Evolutionary conservation across 2,797 vertebrate species (phyloP).

Genomic region (Eupleurogrammus muticus): DNA sequence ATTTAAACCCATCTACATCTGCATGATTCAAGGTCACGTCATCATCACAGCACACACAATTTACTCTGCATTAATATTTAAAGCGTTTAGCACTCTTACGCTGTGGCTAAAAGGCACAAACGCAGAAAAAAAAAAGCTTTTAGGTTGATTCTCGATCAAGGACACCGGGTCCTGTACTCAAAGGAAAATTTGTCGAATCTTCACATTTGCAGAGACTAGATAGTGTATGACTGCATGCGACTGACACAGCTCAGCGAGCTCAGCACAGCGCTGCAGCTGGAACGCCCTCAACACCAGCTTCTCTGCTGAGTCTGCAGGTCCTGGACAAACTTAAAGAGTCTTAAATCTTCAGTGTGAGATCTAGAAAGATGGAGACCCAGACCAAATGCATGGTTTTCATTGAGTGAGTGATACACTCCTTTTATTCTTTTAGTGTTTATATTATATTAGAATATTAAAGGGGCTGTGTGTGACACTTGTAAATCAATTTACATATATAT

Average conservation of each 20-base stretch:
- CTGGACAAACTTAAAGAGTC: conserved; percentile 26
- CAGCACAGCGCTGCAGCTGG: conserved; percentile 54
- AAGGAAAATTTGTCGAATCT: conserved; percentile 26
- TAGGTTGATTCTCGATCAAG: conserved; percentile 21
- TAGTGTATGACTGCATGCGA: conserved; percentile 50
- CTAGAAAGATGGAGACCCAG: conserved; percentile 14
- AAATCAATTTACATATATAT: too few relatives aligned
- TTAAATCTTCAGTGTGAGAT: conserved; percentile 29
- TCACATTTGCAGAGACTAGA: conserved; percentile 41
- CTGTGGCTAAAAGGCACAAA: background rate
- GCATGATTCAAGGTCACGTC: conserved; percentile 32
- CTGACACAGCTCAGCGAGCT: conserved; percentile 62
- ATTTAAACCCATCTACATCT: background rate
- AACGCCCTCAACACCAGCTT: conserved; percentile 43
- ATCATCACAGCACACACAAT: background rate
- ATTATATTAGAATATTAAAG: too few relatives aligned
- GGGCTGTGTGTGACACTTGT: too few relatives aligned
- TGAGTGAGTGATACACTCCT: conserved; percentile 21
- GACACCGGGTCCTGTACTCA: conserved; percentile 13
- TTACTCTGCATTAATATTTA: conserved; percentile 1
- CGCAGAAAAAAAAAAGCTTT: conserved; percentile 16
- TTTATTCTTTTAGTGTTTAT: conserved; percentile 39
- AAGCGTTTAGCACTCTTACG: background rate
- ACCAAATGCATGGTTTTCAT: conserved; percentile 25
- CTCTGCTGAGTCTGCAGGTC: conserved; percentile 48